Base-by-base conservation (phyloP, 2,797 vertebrate genomes). In the Scomberomorus guttatus region DNA sequence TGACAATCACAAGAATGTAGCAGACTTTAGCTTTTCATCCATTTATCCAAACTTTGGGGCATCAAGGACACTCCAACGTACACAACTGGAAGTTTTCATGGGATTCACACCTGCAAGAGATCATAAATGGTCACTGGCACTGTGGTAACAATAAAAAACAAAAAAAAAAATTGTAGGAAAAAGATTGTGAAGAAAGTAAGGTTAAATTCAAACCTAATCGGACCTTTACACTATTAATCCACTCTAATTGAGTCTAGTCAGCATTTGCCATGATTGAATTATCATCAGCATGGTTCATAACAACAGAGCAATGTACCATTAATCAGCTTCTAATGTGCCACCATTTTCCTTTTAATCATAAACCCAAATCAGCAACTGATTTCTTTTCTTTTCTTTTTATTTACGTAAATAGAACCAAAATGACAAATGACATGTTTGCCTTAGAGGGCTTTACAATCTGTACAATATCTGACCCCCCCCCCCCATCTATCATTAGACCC, bases 11-110 rank as follows among this genome's bases (percentile, higher is more conserved):
- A 64, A 20, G n/a, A 55, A 25, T 20, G 29, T 63, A 15, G 32
- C 34, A 44, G 46, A 50, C 25, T n/a, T 55, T 1, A 54, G 8
- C 1, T 10, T 63, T n/a, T 37, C 39, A 27, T 34, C 25, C 52
- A 15, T 34, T 37, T 7, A 54, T 11, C 1, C 10, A 37, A 51
- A 37, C 58, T 6, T 22, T 57, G n/a, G 3, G 14, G 27, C 15
- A 13, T 44, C 25, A 32, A 32, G 22, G 54, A 55, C 24, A 18
- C n/a, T n/a, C 58, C 46, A 48, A 24, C 34, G 39, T 67, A 39
- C 42, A 56, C 54, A 48, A 48, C 27, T 66, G 60, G 25, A 18
- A 46, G 61, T 37, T 29, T 75, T 39, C 60, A 64, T 29, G 10
- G 24, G 54, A 18, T 52, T 6, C 32, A 75, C 50, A 60, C 9